Evolutionary conservation across 2,888 invertebrate species (phyloP).

Genomic region (Diaperis boleti): DNA sequence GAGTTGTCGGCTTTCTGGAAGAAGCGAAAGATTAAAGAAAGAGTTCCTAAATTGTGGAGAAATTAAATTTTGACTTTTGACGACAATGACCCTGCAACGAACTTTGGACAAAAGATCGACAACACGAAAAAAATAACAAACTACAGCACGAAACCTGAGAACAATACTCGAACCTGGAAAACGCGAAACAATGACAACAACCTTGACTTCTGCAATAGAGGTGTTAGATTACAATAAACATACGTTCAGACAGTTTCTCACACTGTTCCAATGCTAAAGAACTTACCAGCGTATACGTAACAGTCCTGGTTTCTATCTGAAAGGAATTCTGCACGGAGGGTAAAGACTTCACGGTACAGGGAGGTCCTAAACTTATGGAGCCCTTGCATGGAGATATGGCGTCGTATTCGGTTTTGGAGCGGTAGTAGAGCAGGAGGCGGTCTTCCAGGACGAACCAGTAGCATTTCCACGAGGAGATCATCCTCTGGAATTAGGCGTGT

Average conservation of each 20-base stretch:
- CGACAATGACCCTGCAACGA: too few species aligned
- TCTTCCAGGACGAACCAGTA: constrained; percentile 72
- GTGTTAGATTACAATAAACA: not conserved
- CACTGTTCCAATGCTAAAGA: too few species aligned
- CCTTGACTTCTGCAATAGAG: not conserved
- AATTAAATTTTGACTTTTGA: too few species aligned
- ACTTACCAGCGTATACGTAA: constrained; percentile 66
- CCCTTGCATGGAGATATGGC: constrained; percentile 69
- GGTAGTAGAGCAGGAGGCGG: constrained; percentile 68
- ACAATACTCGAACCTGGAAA: too few species aligned
- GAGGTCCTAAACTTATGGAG: constrained; percentile 68
- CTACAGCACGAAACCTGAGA: too few species aligned
- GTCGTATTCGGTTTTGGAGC: constrained; percentile 68
- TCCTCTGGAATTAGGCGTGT: constrained; percentile 57
- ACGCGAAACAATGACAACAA: not conserved
- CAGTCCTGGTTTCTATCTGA: constrained; percentile 66
- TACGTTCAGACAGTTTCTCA: not conserved
- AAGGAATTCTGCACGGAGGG: constrained; percentile 58
- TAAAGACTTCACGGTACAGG: constrained; percentile 64
- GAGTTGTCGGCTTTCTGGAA: constrained; percentile 67
- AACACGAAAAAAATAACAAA: too few species aligned
- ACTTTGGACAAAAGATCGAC: too few species aligned
- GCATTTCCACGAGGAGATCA: constrained; percentile 68
- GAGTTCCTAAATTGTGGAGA: too few species aligned
- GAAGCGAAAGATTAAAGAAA: too few species aligned